Evolutionary conservation across 1,140 invertebrate species (phyloP), one percentile per base, ranked within the genome.

Genomic region (Temnothorax nylanderi): DNA sequence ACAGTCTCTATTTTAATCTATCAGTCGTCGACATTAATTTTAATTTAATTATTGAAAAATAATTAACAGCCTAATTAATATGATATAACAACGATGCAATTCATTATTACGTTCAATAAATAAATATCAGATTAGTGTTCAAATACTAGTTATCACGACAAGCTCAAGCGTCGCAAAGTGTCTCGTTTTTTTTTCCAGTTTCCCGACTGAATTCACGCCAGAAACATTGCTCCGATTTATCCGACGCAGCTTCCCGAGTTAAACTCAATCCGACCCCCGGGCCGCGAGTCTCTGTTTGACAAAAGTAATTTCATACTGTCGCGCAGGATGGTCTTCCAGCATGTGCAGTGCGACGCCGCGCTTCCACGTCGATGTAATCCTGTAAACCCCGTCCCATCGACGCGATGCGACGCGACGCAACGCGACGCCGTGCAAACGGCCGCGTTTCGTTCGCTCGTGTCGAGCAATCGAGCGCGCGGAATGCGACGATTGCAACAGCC

Each of bases 281-380:
- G 26, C 26, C 69, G 54, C 21, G 67, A 44, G 51, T 74, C 77
- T 74, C 77, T 80, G 62, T 51, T 76, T 81, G 72, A 82, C 87
- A 74, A 76, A 88, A 88, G 85, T 81, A 87, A 88, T 88, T 88
- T 65, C 69, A 65, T 56, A 41, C 26, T 56, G 84, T 86, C 84
- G 82, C 80, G 21, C 37, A 67, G 69, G 54, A 84, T 56, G 49
- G 41, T 58, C 65, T 76, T 86, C 74, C 71, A 62, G 34, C 78
- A 49, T 49, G n/a, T 44, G 62, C 44, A 34, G 60, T 47, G 77
- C 47, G 58, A 49, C 37, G 41, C 41, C 16, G 51, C 26, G 44
- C 65, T 76, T 71, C 67, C 80, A 60, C 85, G 87, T 81, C 85
- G 75, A 80, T 88, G 92, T 91, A 92, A 92, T 91, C 91, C 85